These are phyloP conservation scores for Casuarius casuarius DNA, from an alignment of 2,113 vertebrate genomes.

Conservation along the genomic window DNA sequence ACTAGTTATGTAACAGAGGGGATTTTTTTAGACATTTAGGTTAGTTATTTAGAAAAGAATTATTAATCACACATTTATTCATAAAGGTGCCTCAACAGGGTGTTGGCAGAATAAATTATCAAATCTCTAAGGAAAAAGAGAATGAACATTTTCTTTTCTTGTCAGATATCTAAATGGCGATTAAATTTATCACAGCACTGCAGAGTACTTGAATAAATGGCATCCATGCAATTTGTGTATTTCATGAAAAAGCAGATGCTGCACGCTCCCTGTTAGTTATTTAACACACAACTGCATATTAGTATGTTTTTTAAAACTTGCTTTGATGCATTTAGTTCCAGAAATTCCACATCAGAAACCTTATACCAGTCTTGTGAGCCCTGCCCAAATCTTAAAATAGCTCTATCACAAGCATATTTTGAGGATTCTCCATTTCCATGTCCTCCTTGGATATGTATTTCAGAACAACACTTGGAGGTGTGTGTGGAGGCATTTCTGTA, in stretches of 20 bases:
- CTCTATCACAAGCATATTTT: neutral
- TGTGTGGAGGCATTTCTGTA: neutral
- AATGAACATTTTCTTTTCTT: neutral
- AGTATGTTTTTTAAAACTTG: neutral
- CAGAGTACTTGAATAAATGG: neutral
- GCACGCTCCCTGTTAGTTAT: neutral
- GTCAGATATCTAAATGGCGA: neutral
- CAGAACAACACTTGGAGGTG: neutral
- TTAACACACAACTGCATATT: neutral
- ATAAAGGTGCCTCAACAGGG: neutral
- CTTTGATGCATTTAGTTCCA: neutral
- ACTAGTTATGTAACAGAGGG: neutral
- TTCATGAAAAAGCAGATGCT: neutral
- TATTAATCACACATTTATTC: neutral
- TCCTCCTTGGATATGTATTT: neutral
- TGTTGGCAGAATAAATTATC: neutral
- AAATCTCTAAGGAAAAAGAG: neutral
- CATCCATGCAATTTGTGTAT: neutral
- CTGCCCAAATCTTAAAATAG: neutral
- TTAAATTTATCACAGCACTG: neutral
- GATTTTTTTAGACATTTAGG: neutral
- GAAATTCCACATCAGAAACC: neutral
- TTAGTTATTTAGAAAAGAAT: neutral
- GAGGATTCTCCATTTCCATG: neutral
- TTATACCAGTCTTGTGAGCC: neutral